These are phyloP conservation scores for Euthynnus affinis DNA, from an alignment of 2,797 vertebrate species.

Conservation along the genomic window DNA sequence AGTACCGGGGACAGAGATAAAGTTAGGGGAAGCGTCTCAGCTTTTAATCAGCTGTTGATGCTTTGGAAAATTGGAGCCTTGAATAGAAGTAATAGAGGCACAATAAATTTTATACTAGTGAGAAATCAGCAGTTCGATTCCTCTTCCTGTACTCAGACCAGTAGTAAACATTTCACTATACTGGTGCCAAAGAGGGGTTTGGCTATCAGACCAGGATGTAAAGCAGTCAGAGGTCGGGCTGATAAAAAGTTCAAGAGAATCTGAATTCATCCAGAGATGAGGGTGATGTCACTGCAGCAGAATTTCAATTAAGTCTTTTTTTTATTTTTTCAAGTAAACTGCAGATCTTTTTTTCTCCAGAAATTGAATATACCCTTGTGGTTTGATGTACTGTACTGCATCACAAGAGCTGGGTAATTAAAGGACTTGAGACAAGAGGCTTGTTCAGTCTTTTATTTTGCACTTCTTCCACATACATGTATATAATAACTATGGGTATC, in stretches of 20 bases:
- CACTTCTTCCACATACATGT: not conserved
- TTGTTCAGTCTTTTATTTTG: constrained; percentile 11
- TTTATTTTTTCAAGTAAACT: not conserved
- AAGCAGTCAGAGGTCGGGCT: not conserved
- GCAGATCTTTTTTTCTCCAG: not conserved
- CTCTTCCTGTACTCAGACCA: not conserved
- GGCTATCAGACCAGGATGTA: not conserved
- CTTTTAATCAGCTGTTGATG: constrained; percentile 56
- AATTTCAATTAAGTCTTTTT: no score
- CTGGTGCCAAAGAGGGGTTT: not conserved
- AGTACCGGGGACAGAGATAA: constrained; percentile 32
- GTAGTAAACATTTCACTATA: constrained; percentile 1
- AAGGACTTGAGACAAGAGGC: not conserved
- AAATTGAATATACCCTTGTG: not conserved
- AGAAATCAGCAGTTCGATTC: constrained; percentile 3
- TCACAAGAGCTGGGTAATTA: not conserved
- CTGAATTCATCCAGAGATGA: not conserved
- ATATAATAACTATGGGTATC: not conserved
- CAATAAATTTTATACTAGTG: constrained; percentile 26
- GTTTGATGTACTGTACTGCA: not conserved
- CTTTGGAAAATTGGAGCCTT: constrained; percentile 35
- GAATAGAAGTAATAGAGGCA: constrained; percentile 30
- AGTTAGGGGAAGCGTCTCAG: constrained; percentile 23
- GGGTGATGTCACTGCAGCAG: not conserved
- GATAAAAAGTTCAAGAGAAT: not conserved